Evolutionary conservation across 2,797 vertebrate species (phyloP).

Genomic region (Pipistrellus nathusii): DNA sequence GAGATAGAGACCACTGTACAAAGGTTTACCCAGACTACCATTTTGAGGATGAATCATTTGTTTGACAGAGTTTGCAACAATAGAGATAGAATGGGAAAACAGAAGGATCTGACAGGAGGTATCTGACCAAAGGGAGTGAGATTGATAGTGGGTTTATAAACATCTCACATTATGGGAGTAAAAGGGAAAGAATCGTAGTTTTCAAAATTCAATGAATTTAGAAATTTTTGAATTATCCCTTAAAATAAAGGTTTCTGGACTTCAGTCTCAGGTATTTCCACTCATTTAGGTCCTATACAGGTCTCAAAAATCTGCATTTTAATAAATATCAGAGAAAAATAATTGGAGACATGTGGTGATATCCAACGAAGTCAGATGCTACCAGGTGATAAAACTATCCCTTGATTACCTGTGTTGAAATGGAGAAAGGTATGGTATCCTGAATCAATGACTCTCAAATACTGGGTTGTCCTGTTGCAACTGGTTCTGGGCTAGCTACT

Average conservation of each 20-base stretch:
- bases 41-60: not conserved
- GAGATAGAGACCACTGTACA: not conserved
- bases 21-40: not conserved
- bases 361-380: not conserved
- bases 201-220: slow-evolving; percentile 20
- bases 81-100: not conserved
- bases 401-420: not conserved
- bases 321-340: not conserved
- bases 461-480: not conserved
- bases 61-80: not conserved
- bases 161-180: not conserved
- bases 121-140: not conserved
- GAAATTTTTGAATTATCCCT: not conserved
- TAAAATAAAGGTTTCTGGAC: not conserved
- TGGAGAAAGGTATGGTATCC: not conserved
- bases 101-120: not conserved
- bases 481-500: not conserved
- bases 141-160: not conserved
- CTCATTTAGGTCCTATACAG: not conserved
- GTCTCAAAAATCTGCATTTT: not conserved
- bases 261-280: not conserved
- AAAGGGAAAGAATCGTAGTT: not conserved
- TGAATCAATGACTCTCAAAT: not conserved
- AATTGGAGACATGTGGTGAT: not conserved
- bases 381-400: not conserved